Evolutionary conservation across 2,797 vertebrate genomes (phyloP).

Genomic region (Naso thynnoides): DNA sequence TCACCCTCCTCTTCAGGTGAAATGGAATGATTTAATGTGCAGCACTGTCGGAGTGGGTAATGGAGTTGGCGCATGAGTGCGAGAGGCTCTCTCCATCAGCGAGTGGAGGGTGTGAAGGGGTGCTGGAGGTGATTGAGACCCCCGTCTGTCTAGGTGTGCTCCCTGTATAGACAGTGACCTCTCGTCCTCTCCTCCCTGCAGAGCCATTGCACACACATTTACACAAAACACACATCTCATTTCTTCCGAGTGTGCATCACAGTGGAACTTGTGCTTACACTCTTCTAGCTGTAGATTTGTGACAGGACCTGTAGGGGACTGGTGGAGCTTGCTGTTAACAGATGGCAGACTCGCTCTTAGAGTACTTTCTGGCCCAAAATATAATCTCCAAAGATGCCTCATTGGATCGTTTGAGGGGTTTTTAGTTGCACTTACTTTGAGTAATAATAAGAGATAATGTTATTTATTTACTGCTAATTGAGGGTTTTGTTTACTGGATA

Average conservation of each 20-base stretch:
- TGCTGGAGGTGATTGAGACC: constrained; percentile 75
- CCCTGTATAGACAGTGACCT: constrained; percentile 59
- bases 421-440: constrained; percentile 24
- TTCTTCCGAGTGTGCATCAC: constrained; percentile 35
- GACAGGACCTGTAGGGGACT: constrained; percentile 67
- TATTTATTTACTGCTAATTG: constrained; percentile 38
- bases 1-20: constrained; percentile 76
- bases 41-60: constrained; percentile 74
- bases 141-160: constrained; percentile 60
- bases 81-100: constrained; percentile 64
- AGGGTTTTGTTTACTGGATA: background rate
- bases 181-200: constrained; percentile 63
- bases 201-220: constrained; percentile 54
- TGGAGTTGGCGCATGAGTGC: constrained; percentile 72
- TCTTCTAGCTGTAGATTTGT: constrained; percentile 51
- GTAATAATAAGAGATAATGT: constrained; percentile 51
- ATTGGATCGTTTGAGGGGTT: constrained; percentile 34
- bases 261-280: constrained; percentile 60
- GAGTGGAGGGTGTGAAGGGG: constrained; percentile 41
- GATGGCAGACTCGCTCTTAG: constrained; percentile 59
- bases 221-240: constrained; percentile 59
- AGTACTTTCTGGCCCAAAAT: constrained; percentile 49
- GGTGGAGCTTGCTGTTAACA: constrained; percentile 66
- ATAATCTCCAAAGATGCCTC: constrained; percentile 47
- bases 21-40: constrained; percentile 82